Conservation (phyloP, 2,888 invertebrate species). For the Norana najaformis region DNA sequence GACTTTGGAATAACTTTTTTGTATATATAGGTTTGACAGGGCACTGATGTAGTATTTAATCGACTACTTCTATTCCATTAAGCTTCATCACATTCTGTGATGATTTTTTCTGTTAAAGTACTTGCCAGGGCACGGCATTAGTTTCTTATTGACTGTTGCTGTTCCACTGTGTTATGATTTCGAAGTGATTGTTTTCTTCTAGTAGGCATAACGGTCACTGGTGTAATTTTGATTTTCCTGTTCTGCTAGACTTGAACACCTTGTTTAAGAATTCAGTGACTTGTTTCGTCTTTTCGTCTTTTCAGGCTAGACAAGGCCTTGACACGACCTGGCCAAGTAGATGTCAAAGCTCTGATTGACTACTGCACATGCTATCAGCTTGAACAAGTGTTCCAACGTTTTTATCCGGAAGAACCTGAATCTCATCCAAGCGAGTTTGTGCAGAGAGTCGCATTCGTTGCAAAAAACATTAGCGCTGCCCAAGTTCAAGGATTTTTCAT, state of each 20-base stretch:
- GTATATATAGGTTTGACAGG: too few relatives aligned
- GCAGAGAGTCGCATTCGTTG: slow-evolving; percentile 62
- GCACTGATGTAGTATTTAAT: too few relatives aligned
- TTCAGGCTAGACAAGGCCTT: slow-evolving; percentile 88
- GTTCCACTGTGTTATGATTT: too few relatives aligned
- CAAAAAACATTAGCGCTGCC: slow-evolving; percentile 80
- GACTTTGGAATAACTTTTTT: neutral
- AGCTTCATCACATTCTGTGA: too few relatives aligned
- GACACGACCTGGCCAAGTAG: slow-evolving; percentile 91
- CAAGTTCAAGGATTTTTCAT: slow-evolving; percentile 94
- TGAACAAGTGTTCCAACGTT: slow-evolving; percentile 81
- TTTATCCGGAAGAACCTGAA: slow-evolving; percentile 70
- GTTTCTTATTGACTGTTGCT: too few relatives aligned
- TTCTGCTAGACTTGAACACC: neutral
- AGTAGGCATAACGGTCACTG: too few relatives aligned
- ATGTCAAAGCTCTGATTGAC: slow-evolving; percentile 84
- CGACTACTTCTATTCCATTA: too few relatives aligned
- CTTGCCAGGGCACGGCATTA: too few relatives aligned
- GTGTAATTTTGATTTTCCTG: neutral
- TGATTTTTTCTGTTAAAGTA: too few relatives aligned
- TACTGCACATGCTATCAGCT: slow-evolving; percentile 73
- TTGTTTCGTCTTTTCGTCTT: neutral
- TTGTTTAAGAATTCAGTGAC: too few relatives aligned
- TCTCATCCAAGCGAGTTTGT: slow-evolving; percentile 69
- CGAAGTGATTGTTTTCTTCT: too few relatives aligned